Evolutionary conservation across 2,797 vertebrate genomes (phyloP).

Genomic region (Geotrypetes seraphini): DNA sequence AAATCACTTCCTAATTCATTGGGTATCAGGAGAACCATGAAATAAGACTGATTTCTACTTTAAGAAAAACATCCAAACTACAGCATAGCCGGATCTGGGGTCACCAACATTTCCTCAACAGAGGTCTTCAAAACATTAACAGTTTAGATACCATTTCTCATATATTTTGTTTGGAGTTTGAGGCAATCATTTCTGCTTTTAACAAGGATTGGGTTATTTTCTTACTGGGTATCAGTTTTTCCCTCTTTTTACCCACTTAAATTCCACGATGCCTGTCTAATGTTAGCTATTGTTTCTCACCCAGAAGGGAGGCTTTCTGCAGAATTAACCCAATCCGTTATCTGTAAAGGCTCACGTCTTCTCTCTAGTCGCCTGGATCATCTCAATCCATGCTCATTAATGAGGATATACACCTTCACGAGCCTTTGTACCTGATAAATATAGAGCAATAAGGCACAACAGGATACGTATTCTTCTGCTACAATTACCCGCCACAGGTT

Average conservation of each 20-base stretch:
- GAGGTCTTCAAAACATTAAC: too few species aligned
- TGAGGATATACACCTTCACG: background rate
- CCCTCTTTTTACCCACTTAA: too few species aligned
- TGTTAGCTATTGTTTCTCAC: rapidly evolving
- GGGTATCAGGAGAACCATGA: too few species aligned
- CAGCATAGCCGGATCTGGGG: too few species aligned
- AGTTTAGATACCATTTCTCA: too few species aligned
- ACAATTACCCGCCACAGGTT: background rate
- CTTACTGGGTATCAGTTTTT: too few species aligned
- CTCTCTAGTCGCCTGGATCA: rapidly evolving
- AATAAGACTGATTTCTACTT: too few species aligned
- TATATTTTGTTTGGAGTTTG: too few species aligned
- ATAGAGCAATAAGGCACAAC: conserved; percentile 2
- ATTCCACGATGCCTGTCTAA: background rate
- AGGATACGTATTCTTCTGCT: background rate
- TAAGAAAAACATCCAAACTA: too few species aligned
- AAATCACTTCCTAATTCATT: too few species aligned
- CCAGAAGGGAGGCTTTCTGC: rapidly evolving
- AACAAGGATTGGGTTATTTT: rapidly evolving
- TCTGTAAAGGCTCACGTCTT: background rate
- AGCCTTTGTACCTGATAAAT: conserved; percentile 13
- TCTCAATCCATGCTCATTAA: background rate
- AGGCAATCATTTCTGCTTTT: rapidly evolving
- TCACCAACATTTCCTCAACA: too few species aligned
- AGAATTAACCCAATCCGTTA: background rate